Evolutionary conservation across 2,888 invertebrate genomes (phyloP).

Genomic region (Orthonychiurus folsomi): DNA sequence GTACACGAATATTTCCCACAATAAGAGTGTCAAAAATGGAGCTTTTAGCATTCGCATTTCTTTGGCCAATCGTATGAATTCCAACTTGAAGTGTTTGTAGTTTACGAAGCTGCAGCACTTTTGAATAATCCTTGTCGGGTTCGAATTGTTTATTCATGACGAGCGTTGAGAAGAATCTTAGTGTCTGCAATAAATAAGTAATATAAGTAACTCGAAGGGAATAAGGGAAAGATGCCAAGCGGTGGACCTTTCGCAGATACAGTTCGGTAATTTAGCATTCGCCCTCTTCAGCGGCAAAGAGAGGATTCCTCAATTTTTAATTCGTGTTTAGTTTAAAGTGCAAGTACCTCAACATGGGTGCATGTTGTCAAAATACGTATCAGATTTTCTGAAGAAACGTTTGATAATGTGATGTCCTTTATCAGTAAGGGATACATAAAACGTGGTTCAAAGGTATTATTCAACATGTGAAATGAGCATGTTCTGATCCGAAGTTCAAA

Average conservation of each 20-base stretch:
- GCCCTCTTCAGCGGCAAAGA: too few species aligned
- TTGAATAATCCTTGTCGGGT: constrained; percentile 7
- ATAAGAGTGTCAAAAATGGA: constrained; percentile 24
- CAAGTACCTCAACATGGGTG: constrained; percentile 22
- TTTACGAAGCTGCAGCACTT: constrained; percentile 20
- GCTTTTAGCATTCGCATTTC: constrained; percentile 16
- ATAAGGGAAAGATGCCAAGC: too few species aligned
- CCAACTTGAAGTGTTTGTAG: constrained; percentile 31
- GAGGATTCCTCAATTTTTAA: too few species aligned
- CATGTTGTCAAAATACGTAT: constrained; percentile 20
- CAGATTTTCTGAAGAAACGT: constrained; percentile 19
- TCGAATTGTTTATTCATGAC: constrained; percentile 17
- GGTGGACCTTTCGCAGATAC: too few species aligned
- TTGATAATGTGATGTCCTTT: constrained; percentile 20
- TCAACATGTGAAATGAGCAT: constrained; percentile 12
- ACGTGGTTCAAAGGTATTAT: not conserved
- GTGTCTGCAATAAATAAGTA: too few species aligned
- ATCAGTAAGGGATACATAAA: constrained; percentile 17
- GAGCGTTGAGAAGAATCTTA: constrained; percentile 6
- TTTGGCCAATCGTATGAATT: constrained; percentile 24
- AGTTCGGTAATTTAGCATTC: too few species aligned
- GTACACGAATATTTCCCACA: not conserved
- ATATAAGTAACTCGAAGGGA: too few species aligned
- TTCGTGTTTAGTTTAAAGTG: too few species aligned
- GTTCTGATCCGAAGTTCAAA: constrained; percentile 13